phyloP scores from a whole-genome alignment of 2,797 vertebrate species.

The Cryptoblepharus egeriae region DNA sequence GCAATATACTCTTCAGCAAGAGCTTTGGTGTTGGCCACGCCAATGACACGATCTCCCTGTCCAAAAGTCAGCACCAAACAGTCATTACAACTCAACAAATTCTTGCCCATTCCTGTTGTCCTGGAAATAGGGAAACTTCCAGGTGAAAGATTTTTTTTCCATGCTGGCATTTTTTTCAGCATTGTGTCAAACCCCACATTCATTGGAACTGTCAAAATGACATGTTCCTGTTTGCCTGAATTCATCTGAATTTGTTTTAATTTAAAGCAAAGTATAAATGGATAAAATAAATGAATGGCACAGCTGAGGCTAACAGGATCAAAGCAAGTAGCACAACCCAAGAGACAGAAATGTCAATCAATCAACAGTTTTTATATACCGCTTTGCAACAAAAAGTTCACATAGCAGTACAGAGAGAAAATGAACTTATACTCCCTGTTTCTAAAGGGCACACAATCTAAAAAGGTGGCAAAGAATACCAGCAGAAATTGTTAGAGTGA shows the following conservation, averaged over 20 bases:
- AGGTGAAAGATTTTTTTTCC: neutral
- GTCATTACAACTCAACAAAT: neutral
- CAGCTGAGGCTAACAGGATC: neutral
- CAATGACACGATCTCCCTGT: constrained; percentile 60
- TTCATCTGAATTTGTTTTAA: too few species aligned
- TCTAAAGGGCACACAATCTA: too few species aligned
- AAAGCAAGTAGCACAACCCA: neutral
- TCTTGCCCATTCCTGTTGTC: fast-evolving
- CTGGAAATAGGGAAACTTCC: constrained; percentile 1
- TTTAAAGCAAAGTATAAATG: too few species aligned
- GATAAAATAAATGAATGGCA: neutral
- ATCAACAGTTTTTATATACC: too few species aligned
- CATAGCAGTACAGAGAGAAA: too few species aligned
- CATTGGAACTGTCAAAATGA: neutral
- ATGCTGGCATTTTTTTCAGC: neutral
- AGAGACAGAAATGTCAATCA: neutral
- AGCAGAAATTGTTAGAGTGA: too few species aligned
- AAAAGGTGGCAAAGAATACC: too few species aligned
- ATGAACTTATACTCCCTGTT: too few species aligned
- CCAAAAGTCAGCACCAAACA: constrained; percentile 21
- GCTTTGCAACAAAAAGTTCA: too few species aligned
- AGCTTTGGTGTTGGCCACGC: constrained; percentile 21
- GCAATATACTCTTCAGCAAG: constrained; percentile 34
- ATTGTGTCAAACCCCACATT: too few species aligned
- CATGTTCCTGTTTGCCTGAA: too few species aligned